Evolutionary conservation across 2,888 invertebrate species (phyloP), one percentile per base, ranked within the genome.

Genomic region (Choreutis nemorana): DNA sequence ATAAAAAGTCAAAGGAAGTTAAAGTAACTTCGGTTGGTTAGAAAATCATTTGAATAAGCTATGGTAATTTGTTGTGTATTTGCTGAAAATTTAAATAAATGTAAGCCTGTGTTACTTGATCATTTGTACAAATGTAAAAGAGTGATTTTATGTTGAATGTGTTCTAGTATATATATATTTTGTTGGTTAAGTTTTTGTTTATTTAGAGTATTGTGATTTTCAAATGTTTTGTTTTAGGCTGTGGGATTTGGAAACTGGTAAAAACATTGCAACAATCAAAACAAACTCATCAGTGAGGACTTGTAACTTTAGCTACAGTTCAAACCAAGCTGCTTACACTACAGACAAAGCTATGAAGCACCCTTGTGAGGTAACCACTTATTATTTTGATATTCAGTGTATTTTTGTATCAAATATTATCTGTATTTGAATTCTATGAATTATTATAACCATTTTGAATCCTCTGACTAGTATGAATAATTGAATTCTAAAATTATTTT

Each of bases 271-370:
- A n/a, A 85, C 85, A 36, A 81, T 94, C 28, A 78, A 84, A 18
- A 85, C 90, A 29, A 89, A 90, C 50, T 95, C 96, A 2, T 91
- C 97, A 4, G 96, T 98, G 31, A 86, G 97, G 50, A 90, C 94
- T 8, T 92, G 93, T 54, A 86, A 87, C 46, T 97, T 96, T 61
- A 95, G 95, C 62, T 97, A 89, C 67, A 93, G 94, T 36, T 92
- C 94, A 5, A 91, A 94, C 59, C 87, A 94, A 64, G 90, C 95
- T 24, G 93, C 94, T 11, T 97, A 93, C 64, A 89, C 94, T 2
- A 97, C 97, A 12, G 97, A 97, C 59, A 91, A 90, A 55, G 90
- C 94, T 36, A 91, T 96, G 88, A 90, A 90, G 39, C 89, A 93
- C 44, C 87, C 87, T 31, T 96, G 95, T 59, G 94, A 95, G 75